These are phyloP conservation scores for Bradypus variegatus DNA, from an alignment of 2,797 vertebrate species.

Conservation along the genomic window DNA sequence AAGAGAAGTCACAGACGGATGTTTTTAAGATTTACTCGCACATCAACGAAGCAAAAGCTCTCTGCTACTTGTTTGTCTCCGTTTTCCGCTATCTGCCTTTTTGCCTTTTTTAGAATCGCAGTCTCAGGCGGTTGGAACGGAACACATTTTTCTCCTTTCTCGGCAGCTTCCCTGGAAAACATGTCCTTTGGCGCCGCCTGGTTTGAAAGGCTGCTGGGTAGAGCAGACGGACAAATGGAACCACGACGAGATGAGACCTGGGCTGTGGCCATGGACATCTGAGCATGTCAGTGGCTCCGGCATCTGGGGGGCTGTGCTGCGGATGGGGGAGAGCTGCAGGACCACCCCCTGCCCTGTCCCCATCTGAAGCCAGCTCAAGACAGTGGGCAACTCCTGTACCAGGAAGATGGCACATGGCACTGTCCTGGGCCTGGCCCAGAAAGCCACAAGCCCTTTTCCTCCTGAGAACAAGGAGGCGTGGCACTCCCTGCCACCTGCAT, in stretches of 20 bases:
- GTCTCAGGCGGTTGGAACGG: background rate
- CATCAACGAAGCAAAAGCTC: background rate
- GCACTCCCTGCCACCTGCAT: no score
- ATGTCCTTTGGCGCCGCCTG: background rate
- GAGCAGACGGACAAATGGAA: background rate
- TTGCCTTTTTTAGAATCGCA: background rate
- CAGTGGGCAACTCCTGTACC: no score
- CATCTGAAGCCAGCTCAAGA: no score
- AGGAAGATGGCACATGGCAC: no score
- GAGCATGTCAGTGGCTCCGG: background rate
- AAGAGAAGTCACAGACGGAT: no score
- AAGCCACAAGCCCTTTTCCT: no score
- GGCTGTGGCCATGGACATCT: background rate
- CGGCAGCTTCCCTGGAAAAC: conserved; percentile 19
- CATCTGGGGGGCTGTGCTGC: background rate
- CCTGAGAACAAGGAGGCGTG: no score
- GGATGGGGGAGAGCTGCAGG: no score
- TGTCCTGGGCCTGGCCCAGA: no score
- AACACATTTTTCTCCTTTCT: conserved; percentile 19
- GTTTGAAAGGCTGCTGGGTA: background rate
- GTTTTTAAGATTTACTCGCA: background rate
- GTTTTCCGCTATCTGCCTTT: background rate
- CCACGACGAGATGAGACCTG: background rate
- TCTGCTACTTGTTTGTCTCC: background rate
- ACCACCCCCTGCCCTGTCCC: no score